phyloP scores from a whole-genome alignment of 2,888 invertebrate species.

The Troilus luridus region DNA sequence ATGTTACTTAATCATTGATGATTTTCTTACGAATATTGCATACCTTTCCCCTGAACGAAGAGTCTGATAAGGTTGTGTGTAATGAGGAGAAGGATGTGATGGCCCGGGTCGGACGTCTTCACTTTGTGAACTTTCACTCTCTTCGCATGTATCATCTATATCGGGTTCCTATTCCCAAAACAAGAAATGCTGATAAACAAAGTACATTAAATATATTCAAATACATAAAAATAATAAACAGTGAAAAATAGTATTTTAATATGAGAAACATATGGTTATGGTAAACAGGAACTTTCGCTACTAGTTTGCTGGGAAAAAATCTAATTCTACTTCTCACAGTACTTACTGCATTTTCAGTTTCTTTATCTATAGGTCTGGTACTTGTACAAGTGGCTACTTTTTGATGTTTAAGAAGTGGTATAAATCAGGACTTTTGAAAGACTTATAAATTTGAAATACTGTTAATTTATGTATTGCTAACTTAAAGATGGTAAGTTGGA shows the following conservation, averaged over 20 bases:
- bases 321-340: too few relatives aligned
- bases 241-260: not conserved
- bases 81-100: conserved; percentile 57
- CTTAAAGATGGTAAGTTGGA: too few relatives aligned
- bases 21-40: not conserved
- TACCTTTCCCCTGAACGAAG: conserved; percentile 53
- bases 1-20: not conserved
- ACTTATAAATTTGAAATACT: too few relatives aligned
- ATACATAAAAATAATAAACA: not conserved
- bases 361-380: too few relatives aligned
- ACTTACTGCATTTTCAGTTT: too few relatives aligned
- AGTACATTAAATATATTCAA: not conserved
- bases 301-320: too few relatives aligned
- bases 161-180: conserved; percentile 65
- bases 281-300: too few relatives aligned
- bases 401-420: too few relatives aligned
- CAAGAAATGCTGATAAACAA: not conserved
- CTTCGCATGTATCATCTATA: conserved; percentile 67
- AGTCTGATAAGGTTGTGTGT: conserved; percentile 46
- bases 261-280: too few relatives aligned
- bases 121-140: conserved; percentile 66
- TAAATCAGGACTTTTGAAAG: too few relatives aligned
- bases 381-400: too few relatives aligned
- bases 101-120: conserved; percentile 63
- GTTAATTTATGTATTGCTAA: too few relatives aligned